phyloP scores from a whole-genome alignment of 2,888 invertebrate species.

The Drosophila ochracea region DNA sequence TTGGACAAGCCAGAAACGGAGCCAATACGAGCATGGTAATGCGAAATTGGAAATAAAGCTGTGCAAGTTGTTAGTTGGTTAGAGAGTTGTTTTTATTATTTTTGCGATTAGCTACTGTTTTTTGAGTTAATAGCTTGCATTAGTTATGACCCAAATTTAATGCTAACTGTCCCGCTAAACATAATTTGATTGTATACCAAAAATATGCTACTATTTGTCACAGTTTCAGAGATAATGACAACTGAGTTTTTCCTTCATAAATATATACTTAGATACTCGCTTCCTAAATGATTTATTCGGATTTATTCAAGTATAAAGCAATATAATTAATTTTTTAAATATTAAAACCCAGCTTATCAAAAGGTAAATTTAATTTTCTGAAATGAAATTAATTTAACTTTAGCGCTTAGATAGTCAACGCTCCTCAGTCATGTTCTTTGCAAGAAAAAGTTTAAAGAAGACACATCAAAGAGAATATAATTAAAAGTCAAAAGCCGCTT shows the following conservation, averaged over 20 bases:
- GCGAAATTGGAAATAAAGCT: conserved; percentile 45
- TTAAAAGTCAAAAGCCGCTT: conserved; percentile 46
- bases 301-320: background rate
- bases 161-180: background rate
- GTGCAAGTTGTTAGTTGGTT: conserved; percentile 32
- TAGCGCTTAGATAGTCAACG: conserved; percentile 10
- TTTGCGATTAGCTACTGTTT: conserved; percentile 21
- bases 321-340: background rate
- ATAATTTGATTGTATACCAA: background rate
- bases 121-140: conserved; percentile 1
- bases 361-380: background rate
- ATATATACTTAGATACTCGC: background rate
- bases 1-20: conserved; percentile 36
- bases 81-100: conserved; percentile 42
- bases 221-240: background rate
- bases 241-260: background rate
- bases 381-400: background rate
- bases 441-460: conserved; percentile 13
- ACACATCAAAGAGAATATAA: conserved; percentile 33
- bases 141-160: background rate
- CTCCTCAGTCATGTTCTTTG: background rate
- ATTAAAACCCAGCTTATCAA: background rate
- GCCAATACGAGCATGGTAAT: conserved; percentile 6
- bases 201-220: background rate
- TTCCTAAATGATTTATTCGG: background rate